A percentile compares a stretch with the other conserved stretches of the same genome.
Conservation (phyloP, 2,113 vertebrate species). For the Menidia beryllina region DNA sequence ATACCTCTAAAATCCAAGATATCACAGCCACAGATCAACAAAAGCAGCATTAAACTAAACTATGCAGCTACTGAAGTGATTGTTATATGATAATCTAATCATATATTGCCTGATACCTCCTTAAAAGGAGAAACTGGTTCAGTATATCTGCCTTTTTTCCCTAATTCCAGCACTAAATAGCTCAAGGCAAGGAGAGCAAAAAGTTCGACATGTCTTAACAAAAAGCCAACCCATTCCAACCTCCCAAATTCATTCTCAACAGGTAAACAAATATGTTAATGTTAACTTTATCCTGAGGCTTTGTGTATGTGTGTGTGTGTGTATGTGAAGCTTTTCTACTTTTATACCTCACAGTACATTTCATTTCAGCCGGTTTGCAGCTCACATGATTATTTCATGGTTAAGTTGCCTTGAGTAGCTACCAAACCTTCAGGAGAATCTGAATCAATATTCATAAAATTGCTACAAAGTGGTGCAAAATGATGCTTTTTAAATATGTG, state of each 20-base stretch:
- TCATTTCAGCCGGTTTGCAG: background rate
- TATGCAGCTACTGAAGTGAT: no score
- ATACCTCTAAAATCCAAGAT: no score
- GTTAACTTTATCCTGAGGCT: background rate
- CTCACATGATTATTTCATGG: background rate
- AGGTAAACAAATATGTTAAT: slow-evolving; percentile 3
- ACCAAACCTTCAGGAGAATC: background rate
- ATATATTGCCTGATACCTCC: no score
- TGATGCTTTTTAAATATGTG: background rate
- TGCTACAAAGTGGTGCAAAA: slow-evolving; percentile 1
- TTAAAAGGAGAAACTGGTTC: background rate
- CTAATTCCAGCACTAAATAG: background rate
- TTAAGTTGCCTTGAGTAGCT: background rate
- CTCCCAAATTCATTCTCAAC: background rate
- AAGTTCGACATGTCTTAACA: background rate
- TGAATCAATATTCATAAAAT: slow-evolving; percentile 2
- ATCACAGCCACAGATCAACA: no score
- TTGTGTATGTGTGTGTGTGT: no score
- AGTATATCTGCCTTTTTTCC: background rate
- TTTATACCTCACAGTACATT: background rate
- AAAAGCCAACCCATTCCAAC: background rate
- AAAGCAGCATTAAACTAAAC: no score
- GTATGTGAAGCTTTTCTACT: background rate
- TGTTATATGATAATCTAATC: no score
- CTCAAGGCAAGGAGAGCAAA: background rate